Percentiles rank a stretch among this genome's conserved stretches.
These are phyloP conservation scores for Sclerodermus sp. DNA, from an alignment of 2,888 invertebrate species.

Conservation along the genomic window DNA sequence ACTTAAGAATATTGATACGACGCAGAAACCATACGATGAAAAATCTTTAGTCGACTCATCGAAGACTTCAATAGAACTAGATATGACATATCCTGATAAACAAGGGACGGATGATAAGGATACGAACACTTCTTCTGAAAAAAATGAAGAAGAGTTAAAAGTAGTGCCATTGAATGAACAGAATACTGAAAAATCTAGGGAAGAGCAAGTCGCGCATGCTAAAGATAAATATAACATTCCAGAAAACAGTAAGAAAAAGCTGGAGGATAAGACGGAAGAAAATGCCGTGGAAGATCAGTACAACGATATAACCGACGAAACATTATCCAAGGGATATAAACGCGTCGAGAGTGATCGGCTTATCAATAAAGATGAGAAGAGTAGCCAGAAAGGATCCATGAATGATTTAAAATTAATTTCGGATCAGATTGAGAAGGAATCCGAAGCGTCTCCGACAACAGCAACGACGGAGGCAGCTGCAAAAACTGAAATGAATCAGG, in stretches of 20 bases:
- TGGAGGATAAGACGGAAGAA: constrained; percentile 34
- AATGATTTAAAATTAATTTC: constrained; percentile 3
- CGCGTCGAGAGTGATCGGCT: constrained; percentile 1
- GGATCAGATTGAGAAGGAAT: constrained; percentile 6
- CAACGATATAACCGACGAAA: constrained; percentile 50
- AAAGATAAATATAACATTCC: too few species aligned
- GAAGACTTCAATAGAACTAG: neutral
- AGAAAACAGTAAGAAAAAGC: too few species aligned
- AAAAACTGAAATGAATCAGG: too few species aligned
- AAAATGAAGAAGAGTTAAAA: constrained; percentile 18
- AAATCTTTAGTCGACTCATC: neutral
- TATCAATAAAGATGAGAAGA: constrained; percentile 1
- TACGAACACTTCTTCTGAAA: constrained; percentile 5
- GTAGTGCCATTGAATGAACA: constrained; percentile 20
- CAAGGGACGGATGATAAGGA: neutral
- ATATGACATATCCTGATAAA: neutral
- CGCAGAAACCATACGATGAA: neutral
- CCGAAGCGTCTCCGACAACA: neutral
- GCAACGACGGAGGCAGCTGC: too few species aligned
- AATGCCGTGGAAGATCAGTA: constrained; percentile 49
- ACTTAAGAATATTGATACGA: neutral
- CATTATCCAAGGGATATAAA: constrained; percentile 29
- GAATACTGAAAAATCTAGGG: constrained; percentile 6
- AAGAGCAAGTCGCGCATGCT: constrained; percentile 1
- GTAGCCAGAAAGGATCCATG: constrained; percentile 8